These are phyloP conservation scores for Rhopalosiphum nymphaeae DNA, from an alignment of 2,888 invertebrate genomes.

Conservation along the genomic window DNA sequence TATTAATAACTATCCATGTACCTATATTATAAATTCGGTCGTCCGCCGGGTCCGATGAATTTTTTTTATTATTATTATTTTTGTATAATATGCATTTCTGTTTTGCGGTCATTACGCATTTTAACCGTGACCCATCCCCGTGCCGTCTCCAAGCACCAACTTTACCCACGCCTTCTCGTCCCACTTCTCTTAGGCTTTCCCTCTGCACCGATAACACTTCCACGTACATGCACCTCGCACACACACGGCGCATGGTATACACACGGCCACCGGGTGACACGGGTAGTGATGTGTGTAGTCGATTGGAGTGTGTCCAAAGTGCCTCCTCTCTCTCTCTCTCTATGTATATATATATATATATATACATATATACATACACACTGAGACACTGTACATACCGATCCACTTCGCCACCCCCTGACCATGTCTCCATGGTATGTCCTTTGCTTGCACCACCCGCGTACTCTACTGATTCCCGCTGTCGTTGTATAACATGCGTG, in stretches of 20 bases:
- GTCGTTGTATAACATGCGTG: background rate
- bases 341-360: background rate
- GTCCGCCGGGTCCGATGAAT: background rate
- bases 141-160: background rate
- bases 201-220: slow-evolving; percentile 15
- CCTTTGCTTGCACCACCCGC: background rate
- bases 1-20: background rate
- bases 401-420: background rate
- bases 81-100: slow-evolving; percentile 7
- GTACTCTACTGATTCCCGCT: too few relatives aligned
- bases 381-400: background rate
- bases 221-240: background rate
- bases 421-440: background rate
- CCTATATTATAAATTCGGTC: background rate
- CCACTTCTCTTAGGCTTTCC: too few relatives aligned
- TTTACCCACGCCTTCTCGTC: background rate
- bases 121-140: background rate
- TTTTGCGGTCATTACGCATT: slow-evolving; percentile 43
- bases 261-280: background rate
- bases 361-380: background rate
- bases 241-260: background rate
- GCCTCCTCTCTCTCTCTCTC: background rate
- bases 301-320: slow-evolving; percentile 61
- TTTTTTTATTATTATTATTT: background rate
- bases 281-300: slow-evolving; percentile 22